Percentiles rank a stretch among this genome's conserved stretches.
phyloP scores from a whole-genome alignment of 2,797 vertebrate genomes.

The Acanthornis magna region DNA sequence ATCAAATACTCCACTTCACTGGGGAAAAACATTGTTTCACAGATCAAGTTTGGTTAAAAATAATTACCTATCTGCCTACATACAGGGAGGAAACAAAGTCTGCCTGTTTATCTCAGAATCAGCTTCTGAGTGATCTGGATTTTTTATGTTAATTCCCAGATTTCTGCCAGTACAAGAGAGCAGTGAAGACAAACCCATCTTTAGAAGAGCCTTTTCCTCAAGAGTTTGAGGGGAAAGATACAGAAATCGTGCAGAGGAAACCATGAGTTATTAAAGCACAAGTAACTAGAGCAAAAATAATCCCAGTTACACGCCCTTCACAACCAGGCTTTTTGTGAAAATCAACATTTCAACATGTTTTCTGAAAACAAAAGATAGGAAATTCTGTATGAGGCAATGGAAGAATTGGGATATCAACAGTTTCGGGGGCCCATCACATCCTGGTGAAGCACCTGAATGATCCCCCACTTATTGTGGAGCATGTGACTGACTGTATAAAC shows the following conservation, averaged over 20 bases:
- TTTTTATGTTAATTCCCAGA: neutral
- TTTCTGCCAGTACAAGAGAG: neutral
- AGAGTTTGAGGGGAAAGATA: neutral
- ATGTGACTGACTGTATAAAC: neutral
- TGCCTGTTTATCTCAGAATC: neutral
- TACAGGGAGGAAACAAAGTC: neutral
- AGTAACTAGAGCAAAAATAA: neutral
- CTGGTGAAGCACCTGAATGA: neutral
- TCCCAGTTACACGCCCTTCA: neutral
- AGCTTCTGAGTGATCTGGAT: neutral
- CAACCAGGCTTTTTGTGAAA: neutral
- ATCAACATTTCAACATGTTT: neutral
- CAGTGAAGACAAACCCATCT: neutral
- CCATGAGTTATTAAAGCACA: neutral
- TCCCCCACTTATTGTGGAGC: neutral
- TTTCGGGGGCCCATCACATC: neutral
- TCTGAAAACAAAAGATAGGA: neutral
- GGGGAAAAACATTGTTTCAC: neutral
- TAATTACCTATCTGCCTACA: neutral
- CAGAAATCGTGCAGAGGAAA: neutral
- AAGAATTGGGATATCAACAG: neutral
- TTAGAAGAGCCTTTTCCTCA: neutral
- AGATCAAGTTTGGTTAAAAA: neutral
- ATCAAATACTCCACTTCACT: neutral
- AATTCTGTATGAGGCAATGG: neutral